phyloP scores from a whole-genome alignment of 37 sponge, comb jelly and placozoan species.

The Halisarca cf. caerulea region DNA sequence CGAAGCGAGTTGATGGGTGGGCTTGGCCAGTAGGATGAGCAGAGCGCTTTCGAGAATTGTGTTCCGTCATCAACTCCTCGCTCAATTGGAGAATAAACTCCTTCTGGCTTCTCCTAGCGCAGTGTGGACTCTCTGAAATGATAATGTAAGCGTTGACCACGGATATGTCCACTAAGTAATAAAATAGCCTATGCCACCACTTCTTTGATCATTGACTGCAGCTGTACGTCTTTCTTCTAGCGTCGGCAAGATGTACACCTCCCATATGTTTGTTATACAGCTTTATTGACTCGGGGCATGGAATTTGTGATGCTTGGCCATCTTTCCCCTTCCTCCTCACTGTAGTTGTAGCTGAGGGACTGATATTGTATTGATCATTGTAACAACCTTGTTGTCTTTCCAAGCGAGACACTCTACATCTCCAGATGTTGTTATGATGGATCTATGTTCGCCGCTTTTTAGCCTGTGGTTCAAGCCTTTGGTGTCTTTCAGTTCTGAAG shows the following conservation, averaged over 20 bases:
- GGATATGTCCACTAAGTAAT: neutral
- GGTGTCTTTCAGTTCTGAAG: conserved; percentile 5
- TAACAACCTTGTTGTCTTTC: neutral
- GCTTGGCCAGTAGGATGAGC: neutral
- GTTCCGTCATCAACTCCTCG: neutral
- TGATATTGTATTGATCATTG: neutral
- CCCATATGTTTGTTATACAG: conserved; percentile 40
- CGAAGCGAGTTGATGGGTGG: neutral
- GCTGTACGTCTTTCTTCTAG: neutral
- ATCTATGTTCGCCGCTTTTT: neutral
- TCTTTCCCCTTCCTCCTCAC: neutral
- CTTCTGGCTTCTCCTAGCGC: neutral
- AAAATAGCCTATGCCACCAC: neutral
- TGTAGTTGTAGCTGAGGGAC: neutral
- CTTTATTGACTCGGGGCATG: neutral
- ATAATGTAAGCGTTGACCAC: neutral
- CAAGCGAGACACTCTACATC: neutral
- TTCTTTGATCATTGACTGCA: neutral
- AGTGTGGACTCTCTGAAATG: neutral
- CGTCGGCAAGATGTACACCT: conserved; percentile 37
- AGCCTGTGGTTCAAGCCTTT: too few relatives aligned
- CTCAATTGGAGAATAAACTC: neutral
- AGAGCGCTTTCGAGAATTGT: neutral
- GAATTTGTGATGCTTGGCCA: neutral
- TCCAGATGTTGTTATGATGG: neutral